Conservation (phyloP, 2,113 vertebrate genomes). For the Todiramphus saurophagus region DNA sequence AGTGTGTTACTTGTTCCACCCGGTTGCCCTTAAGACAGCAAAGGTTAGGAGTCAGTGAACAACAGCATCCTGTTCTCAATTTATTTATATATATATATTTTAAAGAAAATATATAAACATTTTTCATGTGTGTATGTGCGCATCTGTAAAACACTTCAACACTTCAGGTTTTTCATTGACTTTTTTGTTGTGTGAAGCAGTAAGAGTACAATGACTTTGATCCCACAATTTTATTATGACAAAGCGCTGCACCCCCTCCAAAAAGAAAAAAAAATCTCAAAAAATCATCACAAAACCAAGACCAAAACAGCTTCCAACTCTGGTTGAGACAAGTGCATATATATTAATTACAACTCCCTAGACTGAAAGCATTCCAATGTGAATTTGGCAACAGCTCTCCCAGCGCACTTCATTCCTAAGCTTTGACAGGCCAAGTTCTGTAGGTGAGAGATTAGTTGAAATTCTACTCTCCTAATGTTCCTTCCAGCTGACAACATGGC, state of each 20-base stretch:
- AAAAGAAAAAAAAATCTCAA: neutral
- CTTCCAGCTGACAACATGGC: neutral
- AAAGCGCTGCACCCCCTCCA: rapidly evolving
- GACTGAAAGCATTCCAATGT: neutral
- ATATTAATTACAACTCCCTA: neutral
- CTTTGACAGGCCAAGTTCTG: neutral
- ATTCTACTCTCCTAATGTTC: neutral
- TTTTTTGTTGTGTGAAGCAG: neutral
- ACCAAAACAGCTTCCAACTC: neutral
- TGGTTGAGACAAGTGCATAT: neutral
- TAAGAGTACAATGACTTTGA: neutral
- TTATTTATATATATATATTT: too few relatives aligned
- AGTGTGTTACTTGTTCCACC: neutral
- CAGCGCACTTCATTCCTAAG: neutral
- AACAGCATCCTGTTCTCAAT: neutral
- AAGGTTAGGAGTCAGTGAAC: neutral
- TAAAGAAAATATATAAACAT: too few relatives aligned
- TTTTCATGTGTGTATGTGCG: rapidly evolving
- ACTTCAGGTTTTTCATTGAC: neutral
- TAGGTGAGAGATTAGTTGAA: neutral
- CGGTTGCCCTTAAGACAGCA: neutral
- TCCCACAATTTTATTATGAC: neutral
- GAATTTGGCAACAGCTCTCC: neutral
- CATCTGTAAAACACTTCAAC: neutral
- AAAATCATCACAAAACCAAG: neutral